Percentiles rank a stretch among this genome's conserved stretches.
These are phyloP conservation scores for Eucriotettix oculatus DNA, from an alignment of 2,888 invertebrate species.

Conservation along the genomic window DNA sequence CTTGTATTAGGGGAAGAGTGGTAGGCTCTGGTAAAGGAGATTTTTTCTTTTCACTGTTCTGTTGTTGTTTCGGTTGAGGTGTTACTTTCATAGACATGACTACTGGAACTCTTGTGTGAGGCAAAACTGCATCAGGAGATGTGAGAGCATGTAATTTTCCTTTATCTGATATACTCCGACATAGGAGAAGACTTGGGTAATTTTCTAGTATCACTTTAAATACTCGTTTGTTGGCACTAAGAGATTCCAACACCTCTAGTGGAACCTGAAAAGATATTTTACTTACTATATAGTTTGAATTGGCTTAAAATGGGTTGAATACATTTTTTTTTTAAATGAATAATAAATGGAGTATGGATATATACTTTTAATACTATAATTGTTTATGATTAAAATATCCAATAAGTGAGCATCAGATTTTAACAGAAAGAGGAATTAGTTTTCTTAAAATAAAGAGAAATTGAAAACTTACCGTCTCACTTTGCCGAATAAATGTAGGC, in stretches of 20 bases:
- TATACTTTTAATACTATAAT: no score
- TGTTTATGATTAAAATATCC: no score
- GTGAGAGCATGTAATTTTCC: conserved; percentile 28
- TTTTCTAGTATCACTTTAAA: conserved; percentile 55
- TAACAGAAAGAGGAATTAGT: no score
- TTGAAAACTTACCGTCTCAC: conserved; percentile 37
- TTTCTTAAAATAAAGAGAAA: no score
- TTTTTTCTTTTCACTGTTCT: not conserved
- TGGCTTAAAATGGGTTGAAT: no score
- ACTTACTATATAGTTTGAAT: no score
- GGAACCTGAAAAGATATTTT: conserved; percentile 32
- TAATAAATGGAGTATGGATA: not conserved
- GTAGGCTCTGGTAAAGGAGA: not conserved
- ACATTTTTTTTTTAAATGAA: not conserved
- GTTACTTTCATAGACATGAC: conserved; percentile 41
- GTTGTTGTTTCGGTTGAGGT: conserved; percentile 9
- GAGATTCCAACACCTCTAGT: conserved; percentile 42
- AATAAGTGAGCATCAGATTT: no score
- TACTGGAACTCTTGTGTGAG: not conserved
- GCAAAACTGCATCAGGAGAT: conserved; percentile 14
- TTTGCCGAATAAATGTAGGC: conserved; percentile 54
- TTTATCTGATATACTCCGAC: conserved; percentile 46
- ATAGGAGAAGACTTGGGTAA: conserved; percentile 48
- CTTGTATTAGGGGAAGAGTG: not conserved
- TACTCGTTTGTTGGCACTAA: conserved; percentile 43